These are phyloP conservation scores for Deroplatys truncata DNA, from an alignment of 2,888 invertebrate species.

Conservation along the genomic window DNA sequence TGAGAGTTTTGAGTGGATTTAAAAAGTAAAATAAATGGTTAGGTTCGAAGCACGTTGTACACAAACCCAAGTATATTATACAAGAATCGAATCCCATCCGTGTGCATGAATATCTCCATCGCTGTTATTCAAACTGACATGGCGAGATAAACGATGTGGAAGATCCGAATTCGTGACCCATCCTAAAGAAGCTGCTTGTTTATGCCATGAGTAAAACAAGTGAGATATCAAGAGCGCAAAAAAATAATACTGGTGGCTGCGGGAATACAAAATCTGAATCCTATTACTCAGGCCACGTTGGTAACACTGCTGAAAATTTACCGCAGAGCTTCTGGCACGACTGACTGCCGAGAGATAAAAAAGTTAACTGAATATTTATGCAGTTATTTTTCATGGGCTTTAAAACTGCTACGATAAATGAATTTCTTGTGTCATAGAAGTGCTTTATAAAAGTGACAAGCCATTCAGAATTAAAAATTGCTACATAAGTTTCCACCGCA, in stretches of 20 bases:
- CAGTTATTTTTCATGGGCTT: background rate
- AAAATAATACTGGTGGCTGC: background rate
- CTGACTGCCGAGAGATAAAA: background rate
- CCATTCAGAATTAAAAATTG: background rate
- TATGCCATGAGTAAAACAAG: background rate
- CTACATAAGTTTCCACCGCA: background rate
- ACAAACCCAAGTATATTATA: too few species aligned
- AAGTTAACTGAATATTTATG: background rate
- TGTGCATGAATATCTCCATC: background rate
- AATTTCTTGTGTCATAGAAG: background rate
- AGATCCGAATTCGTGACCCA: background rate
- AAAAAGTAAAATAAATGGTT: too few species aligned
- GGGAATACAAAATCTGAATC: background rate
- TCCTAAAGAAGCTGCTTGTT: background rate
- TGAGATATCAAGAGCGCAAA: background rate
- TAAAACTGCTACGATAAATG: background rate
- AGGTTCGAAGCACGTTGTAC: too few species aligned
- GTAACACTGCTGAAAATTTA: background rate
- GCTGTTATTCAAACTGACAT: background rate
- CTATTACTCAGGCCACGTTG: background rate
- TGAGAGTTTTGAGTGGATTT: too few species aligned
- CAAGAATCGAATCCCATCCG: background rate
- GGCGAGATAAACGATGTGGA: background rate
- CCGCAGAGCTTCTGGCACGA: background rate
- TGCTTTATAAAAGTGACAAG: background rate